Conservation (phyloP, 1,140 invertebrate genomes). For the Neodiprion lecontei region DNA sequence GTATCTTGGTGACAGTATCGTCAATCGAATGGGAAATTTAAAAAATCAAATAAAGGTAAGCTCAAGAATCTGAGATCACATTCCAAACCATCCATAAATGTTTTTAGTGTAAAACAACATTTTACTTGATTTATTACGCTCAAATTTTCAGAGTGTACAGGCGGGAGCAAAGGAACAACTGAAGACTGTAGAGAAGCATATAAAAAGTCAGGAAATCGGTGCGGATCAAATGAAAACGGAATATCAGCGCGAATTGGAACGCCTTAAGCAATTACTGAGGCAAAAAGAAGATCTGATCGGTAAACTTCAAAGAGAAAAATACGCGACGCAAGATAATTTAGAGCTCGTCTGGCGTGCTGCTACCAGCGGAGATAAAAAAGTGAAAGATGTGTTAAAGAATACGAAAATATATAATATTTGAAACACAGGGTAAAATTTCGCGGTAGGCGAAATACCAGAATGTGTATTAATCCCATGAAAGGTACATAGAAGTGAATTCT, state of each 20-base stretch:
- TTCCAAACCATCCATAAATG: neutral
- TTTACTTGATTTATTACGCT: constrained; percentile 13
- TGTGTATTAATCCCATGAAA: too few species aligned
- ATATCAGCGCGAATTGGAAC: constrained; percentile 59
- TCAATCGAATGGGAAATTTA: constrained; percentile 60
- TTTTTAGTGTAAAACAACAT: constrained; percentile 10
- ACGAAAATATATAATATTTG: constrained; percentile 34
- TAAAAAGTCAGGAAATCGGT: constrained; percentile 60
- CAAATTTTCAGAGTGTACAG: constrained; percentile 59
- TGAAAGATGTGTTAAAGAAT: constrained; percentile 45
- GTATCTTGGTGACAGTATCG: constrained; percentile 60
- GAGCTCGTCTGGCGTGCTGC: constrained; percentile 56
- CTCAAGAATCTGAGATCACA: constrained; percentile 13
- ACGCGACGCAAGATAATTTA: constrained; percentile 49
- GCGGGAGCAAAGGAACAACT: constrained; percentile 63
- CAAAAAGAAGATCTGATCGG: constrained; percentile 60
- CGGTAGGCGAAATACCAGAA: too few species aligned
- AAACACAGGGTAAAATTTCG: neutral
- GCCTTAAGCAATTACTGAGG: constrained; percentile 58
- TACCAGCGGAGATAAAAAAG: constrained; percentile 45
- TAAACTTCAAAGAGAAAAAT: constrained; percentile 55
- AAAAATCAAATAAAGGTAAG: constrained; percentile 63
- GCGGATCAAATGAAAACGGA: constrained; percentile 61
- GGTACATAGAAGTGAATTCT: too few species aligned
- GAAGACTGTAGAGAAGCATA: constrained; percentile 60